Percentiles rank a stretch among this genome's conserved stretches.
Conservation (phyloP, 2,888 invertebrate genomes). For the Leucophenga montana region DNA sequence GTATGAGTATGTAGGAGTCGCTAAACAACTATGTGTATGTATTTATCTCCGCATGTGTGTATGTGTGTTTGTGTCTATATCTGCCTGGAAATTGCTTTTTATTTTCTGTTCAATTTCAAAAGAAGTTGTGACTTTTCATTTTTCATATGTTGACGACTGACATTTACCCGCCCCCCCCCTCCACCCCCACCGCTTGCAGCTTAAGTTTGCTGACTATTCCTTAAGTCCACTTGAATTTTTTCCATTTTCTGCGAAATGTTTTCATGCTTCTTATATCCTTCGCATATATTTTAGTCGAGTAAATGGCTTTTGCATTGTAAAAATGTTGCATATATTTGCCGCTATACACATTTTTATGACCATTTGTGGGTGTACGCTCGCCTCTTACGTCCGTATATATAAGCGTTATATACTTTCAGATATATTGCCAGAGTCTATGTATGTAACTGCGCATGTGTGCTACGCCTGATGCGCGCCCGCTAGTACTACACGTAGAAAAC, state of each 20-base stretch:
- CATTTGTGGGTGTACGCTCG: conserved; percentile 25
- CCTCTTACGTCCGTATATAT: neutral
- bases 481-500: conserved; percentile 45
- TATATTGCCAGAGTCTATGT: conserved; percentile 29
- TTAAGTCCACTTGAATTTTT: conserved; percentile 21
- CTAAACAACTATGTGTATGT: neutral
- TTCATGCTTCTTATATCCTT: conserved; percentile 23
- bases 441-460: conserved; percentile 17
- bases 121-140: conserved; percentile 63
- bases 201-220: neutral
- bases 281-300: conserved; percentile 41
- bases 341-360: conserved; percentile 44
- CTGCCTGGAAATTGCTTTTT: conserved; percentile 2
- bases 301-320: conserved; percentile 69
- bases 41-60: neutral
- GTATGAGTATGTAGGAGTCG: conserved; percentile 15
- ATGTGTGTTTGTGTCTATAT: neutral
- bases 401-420: neutral
- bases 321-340: conserved; percentile 67
- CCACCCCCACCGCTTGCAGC: neutral
- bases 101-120: conserved; percentile 15
- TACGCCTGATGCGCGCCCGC: neutral
- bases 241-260: conserved; percentile 22
- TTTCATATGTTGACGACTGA: conserved; percentile 63
- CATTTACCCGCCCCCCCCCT: too few relatives aligned